A percentile compares a stretch with the other conserved stretches of the same genome.
Conservation (phyloP, 2,888 invertebrate species). For the Drosophila kanekoi region DNA sequence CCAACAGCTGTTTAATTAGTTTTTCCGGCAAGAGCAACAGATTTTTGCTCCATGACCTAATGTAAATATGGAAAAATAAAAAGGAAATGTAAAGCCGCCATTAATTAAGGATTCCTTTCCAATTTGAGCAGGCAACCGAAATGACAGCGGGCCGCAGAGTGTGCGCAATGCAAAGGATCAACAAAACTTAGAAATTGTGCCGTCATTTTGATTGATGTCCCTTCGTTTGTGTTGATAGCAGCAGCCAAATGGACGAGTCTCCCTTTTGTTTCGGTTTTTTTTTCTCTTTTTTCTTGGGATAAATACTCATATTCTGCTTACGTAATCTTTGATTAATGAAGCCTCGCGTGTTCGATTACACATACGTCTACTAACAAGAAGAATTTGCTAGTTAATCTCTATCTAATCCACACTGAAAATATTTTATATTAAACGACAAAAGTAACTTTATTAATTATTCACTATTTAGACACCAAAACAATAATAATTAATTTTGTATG, state of each 20-base stretch:
- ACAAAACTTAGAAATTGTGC: conserved; percentile 21
- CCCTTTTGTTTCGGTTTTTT: neutral
- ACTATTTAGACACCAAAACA: too few relatives aligned
- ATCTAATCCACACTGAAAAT: too few relatives aligned
- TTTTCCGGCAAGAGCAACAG: conserved; percentile 60
- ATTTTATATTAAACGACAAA: too few relatives aligned
- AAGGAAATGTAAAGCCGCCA: conserved; percentile 47
- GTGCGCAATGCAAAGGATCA: conserved; percentile 2
- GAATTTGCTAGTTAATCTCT: too few relatives aligned
- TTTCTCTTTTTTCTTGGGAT: conserved; percentile 13
- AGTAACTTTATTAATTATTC: too few relatives aligned
- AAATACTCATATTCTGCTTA: conserved; percentile 14
- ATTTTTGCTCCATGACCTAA: conserved; percentile 38
- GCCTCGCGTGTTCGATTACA: conserved; percentile 22
- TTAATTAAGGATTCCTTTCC: conserved; percentile 60
- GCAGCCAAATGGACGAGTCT: conserved; percentile 34
- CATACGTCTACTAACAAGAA: neutral
- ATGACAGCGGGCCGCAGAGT: conserved; percentile 9
- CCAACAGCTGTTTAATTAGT: conserved; percentile 65
- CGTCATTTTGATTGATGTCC: conserved; percentile 67
- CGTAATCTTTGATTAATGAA: conserved; percentile 55
- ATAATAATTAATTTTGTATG: too few relatives aligned
- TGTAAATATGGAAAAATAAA: conserved; percentile 52
- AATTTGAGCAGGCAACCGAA: conserved; percentile 40
- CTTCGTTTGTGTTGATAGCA: conserved; percentile 46